A percentile compares a stretch with the other conserved stretches of the same genome.
These are phyloP conservation scores for Amblyjoppa fuscipennis DNA, from an alignment of 2,888 invertebrate genomes.

Conservation along the genomic window DNA sequence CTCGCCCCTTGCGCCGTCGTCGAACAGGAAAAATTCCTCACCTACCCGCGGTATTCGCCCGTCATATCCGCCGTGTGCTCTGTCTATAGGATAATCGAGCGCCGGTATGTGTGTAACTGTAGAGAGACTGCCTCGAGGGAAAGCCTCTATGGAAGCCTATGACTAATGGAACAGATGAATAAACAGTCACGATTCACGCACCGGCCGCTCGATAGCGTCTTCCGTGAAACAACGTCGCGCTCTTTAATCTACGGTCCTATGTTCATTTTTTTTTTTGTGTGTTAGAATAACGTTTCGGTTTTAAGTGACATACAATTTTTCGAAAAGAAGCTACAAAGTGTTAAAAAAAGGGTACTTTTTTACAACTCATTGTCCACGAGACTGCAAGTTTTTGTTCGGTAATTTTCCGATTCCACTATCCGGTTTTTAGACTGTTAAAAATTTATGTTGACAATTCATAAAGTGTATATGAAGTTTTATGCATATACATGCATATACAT, in stretches of 20 bases:
- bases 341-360: too few relatives aligned
- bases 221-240: slow-evolving; percentile 19
- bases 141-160: slow-evolving; percentile 23
- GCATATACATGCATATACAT: too few relatives aligned
- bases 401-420: too few relatives aligned
- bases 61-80: slow-evolving; percentile 61
- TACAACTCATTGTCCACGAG: too few relatives aligned
- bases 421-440: too few relatives aligned
- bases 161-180: slow-evolving; percentile 67
- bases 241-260: not conserved
- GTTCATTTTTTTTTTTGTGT: too few relatives aligned
- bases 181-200: slow-evolving; percentile 61
- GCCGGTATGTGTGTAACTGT: not conserved
- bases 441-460: too few relatives aligned
- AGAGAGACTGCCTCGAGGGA: not conserved
- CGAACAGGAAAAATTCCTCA: slow-evolving; percentile 64
- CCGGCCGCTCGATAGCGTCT: not conserved
- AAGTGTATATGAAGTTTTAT: too few relatives aligned
- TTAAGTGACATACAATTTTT: too few relatives aligned
- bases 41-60: slow-evolving; percentile 63
- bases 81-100: slow-evolving; percentile 40
- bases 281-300: too few relatives aligned
- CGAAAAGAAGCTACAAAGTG: too few relatives aligned
- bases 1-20: slow-evolving; percentile 32
- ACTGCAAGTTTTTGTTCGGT: too few relatives aligned